These are phyloP conservation scores for Microtus agrestis DNA, from an alignment of 2,797 vertebrate species.

Conservation along the genomic window DNA sequence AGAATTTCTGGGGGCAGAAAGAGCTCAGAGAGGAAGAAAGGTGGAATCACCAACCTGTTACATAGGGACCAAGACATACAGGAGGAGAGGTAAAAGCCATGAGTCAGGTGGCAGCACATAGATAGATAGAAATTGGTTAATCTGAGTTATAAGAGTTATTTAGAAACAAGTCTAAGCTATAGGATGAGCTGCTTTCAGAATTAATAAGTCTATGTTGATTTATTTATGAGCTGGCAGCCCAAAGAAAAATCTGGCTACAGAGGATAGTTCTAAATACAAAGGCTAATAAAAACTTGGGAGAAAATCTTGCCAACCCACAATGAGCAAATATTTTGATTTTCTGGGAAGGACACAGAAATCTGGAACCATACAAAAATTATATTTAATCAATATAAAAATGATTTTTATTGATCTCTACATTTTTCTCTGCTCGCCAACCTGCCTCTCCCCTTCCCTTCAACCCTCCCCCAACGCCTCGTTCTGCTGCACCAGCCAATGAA, in stretches of 20 bases:
- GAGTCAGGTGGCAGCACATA: neutral
- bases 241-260: neutral
- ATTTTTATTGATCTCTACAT: too few relatives aligned
- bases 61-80: neutral
- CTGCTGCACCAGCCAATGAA: too few relatives aligned
- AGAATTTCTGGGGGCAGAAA: neutral
- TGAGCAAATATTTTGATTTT: slow-evolving; percentile 24
- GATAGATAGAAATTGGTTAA: neutral
- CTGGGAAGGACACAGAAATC: neutral
- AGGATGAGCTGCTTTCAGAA: neutral
- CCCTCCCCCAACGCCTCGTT: too few relatives aligned
- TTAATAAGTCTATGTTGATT: neutral
- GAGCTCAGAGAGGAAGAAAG: neutral
- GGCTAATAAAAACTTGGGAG: neutral
- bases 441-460: too few relatives aligned
- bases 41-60: neutral
- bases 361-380: neutral
- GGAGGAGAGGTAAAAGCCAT: neutral
- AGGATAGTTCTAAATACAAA: neutral
- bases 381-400: slow-evolving; percentile 10
- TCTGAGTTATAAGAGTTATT: neutral
- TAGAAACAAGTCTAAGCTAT: neutral
- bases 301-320: neutral
- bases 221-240: neutral
- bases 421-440: too few relatives aligned